Evolutionary conservation across 2,797 vertebrate species (phyloP).

Genomic region (Rhinella marina): DNA sequence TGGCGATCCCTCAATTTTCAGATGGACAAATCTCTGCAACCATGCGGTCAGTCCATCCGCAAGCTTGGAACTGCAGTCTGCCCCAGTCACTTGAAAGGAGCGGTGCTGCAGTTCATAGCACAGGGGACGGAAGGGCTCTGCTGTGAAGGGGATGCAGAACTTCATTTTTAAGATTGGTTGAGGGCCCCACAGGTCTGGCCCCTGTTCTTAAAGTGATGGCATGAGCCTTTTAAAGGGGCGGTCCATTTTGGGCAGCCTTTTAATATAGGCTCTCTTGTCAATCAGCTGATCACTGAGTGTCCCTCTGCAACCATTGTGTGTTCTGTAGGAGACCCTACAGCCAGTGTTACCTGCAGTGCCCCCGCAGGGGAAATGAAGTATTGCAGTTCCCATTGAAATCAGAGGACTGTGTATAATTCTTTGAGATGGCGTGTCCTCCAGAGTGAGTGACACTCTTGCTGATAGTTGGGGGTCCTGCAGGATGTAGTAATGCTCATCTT

Average conservation of each 20-base stretch:
- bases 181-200: no score
- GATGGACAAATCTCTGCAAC: background rate
- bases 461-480: background rate
- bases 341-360: background rate
- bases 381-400: background rate
- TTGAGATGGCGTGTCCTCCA: background rate
- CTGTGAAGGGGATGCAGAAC: no score
- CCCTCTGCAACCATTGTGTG: no score
- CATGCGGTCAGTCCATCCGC: background rate
- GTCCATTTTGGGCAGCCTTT: no score
- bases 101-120: background rate
- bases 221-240: no score
- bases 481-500: background rate
- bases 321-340: no score
- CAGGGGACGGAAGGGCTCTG: no score
- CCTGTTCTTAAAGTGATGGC: no score
- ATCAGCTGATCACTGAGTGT: no score
- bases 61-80: background rate
- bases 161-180: no score
- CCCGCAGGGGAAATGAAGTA: background rate
- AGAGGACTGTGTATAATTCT: background rate
- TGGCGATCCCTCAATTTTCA: background rate
- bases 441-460: no score
- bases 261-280: no score
- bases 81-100: background rate